Evolutionary conservation across 2,797 vertebrate genomes (phyloP), one percentile per base, ranked within the genome.

Genomic region (Danionella dracula): DNA sequence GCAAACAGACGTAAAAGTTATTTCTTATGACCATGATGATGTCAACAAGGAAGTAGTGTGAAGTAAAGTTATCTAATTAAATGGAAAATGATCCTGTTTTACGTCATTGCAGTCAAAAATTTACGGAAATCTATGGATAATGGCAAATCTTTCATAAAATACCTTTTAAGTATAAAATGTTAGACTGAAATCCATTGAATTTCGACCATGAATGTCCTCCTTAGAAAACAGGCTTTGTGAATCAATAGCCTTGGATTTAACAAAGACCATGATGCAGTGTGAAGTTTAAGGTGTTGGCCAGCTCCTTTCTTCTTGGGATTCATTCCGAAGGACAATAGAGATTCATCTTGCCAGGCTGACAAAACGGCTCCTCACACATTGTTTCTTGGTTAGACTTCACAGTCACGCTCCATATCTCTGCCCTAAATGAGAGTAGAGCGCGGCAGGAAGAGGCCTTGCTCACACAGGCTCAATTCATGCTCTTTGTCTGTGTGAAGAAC

Each of bases 371-470:
- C 75, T 65, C 73, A 64, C 75, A 73, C 79, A 84, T 83, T 86
- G 84, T 86, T 78, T 71, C 73, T 37, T 64, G 58, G 75, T 71
- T 82, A 73, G 80, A 81, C 80, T 83, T 82, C 75, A 76, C 70
- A 70, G 74, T 82, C 45, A 72, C 81, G 81, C 81, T 78, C 63
- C 61, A 75, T 83, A 78, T 86, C 76, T 72, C 79, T 67, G 16
- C 58, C 21, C 63, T 40, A 38, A 50, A 71, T 37, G 59, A 77
- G 72, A 12, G 64, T 78, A 69, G 40, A 27, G 50, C 71, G 49
- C 60, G 32, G 48, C 71, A 64, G 71, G 80, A 76, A 71, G 66
- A 80, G 71, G 67, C 73, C 68, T 69, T 34, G 68, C 74, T 81
- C 75, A 45, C 37, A 54, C 49, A 46, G 76, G 40, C 64, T 56